Conservation (phyloP, 2,113 vertebrate species). For the Poeciliopsis turrubarensis region DNA sequence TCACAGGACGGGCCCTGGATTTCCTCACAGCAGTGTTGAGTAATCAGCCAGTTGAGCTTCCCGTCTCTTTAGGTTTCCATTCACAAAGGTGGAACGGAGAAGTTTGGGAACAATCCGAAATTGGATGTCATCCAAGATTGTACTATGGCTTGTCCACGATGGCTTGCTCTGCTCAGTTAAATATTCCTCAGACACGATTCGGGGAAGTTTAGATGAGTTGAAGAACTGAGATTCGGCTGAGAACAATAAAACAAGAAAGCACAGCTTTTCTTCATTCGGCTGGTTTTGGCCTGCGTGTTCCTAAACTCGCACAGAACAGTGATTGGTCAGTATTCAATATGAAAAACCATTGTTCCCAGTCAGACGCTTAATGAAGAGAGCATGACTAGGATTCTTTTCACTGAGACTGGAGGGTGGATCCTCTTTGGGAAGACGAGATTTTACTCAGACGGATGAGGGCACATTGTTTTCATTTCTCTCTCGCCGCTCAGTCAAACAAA, state of each 20-base stretch:
- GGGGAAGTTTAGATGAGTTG: too few species aligned
- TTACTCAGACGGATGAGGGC: too few species aligned
- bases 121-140: too few species aligned
- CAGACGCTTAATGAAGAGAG: slow-evolving; percentile 42
- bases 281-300: not conserved
- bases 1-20: slow-evolving; percentile 49
- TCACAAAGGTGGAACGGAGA: not conserved
- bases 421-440: too few species aligned
- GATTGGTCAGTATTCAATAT: slow-evolving; percentile 16
- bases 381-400: slow-evolving; percentile 57
- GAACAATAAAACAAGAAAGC: too few species aligned
- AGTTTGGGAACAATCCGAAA: not conserved
- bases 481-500: too few species aligned
- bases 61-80: not conserved
- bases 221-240: too few species aligned
- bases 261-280: not conserved
- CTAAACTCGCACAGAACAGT: not conserved
- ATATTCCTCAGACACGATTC: too few species aligned
- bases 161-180: too few species aligned
- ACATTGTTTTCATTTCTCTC: too few species aligned
- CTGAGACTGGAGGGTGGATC: not conserved
- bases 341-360: slow-evolving; percentile 38
- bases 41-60: slow-evolving; percentile 20
- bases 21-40: slow-evolving; percentile 50
- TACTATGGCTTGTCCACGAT: too few species aligned